Percentiles rank a stretch among this genome's conserved stretches.
These are phyloP conservation scores for Pardalotus punctatus DNA, from an alignment of 2,113 vertebrate species.

Conservation along the genomic window DNA sequence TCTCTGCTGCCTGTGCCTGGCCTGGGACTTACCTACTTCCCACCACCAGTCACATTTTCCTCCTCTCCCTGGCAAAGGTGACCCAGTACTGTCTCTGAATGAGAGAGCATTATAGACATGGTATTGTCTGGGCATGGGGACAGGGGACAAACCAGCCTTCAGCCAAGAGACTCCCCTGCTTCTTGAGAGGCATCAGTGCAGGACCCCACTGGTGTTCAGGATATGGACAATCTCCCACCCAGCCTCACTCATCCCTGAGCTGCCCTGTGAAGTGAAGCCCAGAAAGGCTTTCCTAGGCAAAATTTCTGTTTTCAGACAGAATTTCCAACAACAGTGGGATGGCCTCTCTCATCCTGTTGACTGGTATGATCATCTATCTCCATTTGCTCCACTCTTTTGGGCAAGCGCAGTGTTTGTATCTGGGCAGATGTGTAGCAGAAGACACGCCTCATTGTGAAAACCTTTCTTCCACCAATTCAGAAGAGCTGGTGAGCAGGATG, in stretches of 20 bases:
- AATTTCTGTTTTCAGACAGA: neutral
- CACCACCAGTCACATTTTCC: neutral
- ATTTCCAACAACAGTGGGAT: neutral
- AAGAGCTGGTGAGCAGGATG: neutral
- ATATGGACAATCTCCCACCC: neutral
- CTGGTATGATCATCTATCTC: neutral
- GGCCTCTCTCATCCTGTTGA: neutral
- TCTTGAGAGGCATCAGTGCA: neutral
- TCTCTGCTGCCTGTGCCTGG: fast-evolving
- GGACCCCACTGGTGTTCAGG: neutral
- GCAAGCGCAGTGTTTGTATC: neutral
- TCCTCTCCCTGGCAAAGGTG: neutral
- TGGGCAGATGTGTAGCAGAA: neutral
- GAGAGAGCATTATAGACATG: neutral
- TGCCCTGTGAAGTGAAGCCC: fast-evolving
- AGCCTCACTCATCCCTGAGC: neutral
- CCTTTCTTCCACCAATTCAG: neutral
- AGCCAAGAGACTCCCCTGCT: neutral
- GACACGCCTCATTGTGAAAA: neutral
- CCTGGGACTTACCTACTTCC: neutral
- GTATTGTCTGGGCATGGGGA: neutral
- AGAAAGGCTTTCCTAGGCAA: neutral
- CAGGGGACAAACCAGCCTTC: neutral
- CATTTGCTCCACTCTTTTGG: neutral
- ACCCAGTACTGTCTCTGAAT: neutral